Evolutionary conservation across 37 sponge, comb jelly and placozoan species (phyloP), one percentile per base, ranked within the genome.

Genomic region (Axinella damicornis): DNA sequence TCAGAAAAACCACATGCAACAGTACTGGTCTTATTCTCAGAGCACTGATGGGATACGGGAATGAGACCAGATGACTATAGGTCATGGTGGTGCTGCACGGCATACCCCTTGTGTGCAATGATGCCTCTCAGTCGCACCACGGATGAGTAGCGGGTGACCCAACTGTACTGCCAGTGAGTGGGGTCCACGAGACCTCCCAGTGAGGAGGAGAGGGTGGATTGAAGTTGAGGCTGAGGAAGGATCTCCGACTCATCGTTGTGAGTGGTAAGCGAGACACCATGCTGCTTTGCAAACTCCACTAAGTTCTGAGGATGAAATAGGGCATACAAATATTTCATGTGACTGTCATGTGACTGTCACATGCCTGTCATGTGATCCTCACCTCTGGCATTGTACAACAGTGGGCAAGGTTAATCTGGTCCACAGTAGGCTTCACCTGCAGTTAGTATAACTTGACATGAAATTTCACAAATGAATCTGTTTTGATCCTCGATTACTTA

Each of bases 381-480:
- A 83, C 87, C 81, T 87, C 65, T 64, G 92, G 92, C 30, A 92
- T 86, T 2, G 70, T 72, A 35, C 92, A 92, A 78, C 92, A 92
- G 62, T 84, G 71, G 11, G 87, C 92, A 37, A 92, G 59, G 73
- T 92, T 92, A 39, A 92, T 74, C 69, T 92, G 92, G 64, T 86
- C 77, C 20, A 86, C 53, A 21, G 56, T 67, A 57, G 92, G 92
- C 57, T 92, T 92, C 2, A 86, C 72, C 87, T 86, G 56, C 19
- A 65, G 25, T 59, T 76, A 9, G 9, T 12, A 46, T 46, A 46
- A 46, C n/a, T n/a, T n/a, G n/a, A n/a, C n/a, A n/a, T n/a, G n/a
- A n/a, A n/a, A n/a, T n/a, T n/a, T n/a, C n/a, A n/a, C n/a, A n/a
- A n/a, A n/a, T n/a, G n/a, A n/a, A n/a, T n/a, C n/a, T n/a, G n/a